Base-by-base conservation (phyloP, 2,113 vertebrate species). In the Chrysochloris asiatica region DNA sequence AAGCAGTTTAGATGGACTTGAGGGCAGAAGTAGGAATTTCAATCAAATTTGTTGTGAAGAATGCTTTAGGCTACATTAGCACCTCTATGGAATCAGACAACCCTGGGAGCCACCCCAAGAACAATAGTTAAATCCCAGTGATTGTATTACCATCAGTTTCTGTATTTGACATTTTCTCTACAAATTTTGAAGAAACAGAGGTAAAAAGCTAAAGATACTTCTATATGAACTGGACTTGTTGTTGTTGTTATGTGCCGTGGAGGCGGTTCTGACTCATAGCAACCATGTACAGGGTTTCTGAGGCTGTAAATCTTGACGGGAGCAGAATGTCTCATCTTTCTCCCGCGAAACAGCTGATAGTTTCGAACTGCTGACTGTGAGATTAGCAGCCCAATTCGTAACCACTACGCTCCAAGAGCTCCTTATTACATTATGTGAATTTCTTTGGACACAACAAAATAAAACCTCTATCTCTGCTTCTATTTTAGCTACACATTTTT, bases 401-500 rank as follows among this genome's bases (percentile, higher is more conserved):
- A n/a, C n/a, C n/a, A n/a, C n/a, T n/a, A n/a, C n/a, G n/a, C n/a
- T n/a, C n/a, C n/a, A n/a, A n/a, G n/a, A n/a, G n/a, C n/a, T n/a
- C n/a, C n/a, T n/a, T n/a, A n/a, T n/a, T 83, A 13, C 13, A 83
- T 61, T 83, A 30, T 56, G 56, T 72, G 28, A 82, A 67, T 88
- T 82, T 72, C 54, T 61, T 78, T 26, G 12, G 28, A 14, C 24
- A 59, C 8, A 8, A 7, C 19, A 22, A 56, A 22, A 63, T 52
- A 63, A 10, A 19, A 50, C 6, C 4, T 9, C 11, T 30, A 3
- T 28, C 28, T 69, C 33, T 73, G 33, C 28, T 69, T 88, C 83
- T 79, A 75, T 82, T 72, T 82, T 73, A 93, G 33, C 30, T 38
- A 7, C 67, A 48, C 11, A 65, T 54, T 92, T 91, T 86, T 76